Conservation (phyloP, 1,140 invertebrate species). For the Pectinophora gossypiella region DNA sequence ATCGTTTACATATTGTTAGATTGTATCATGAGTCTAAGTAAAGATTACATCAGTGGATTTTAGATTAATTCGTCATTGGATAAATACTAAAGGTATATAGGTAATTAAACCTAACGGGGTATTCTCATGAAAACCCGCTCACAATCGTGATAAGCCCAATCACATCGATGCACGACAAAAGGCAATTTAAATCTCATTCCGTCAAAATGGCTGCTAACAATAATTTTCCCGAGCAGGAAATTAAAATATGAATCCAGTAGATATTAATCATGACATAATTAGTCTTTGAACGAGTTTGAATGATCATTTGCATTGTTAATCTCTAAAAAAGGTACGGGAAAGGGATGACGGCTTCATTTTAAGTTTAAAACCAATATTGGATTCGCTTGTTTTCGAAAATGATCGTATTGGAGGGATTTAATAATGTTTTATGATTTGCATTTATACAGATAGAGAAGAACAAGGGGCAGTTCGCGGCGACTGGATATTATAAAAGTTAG, state of each 20-base stretch:
- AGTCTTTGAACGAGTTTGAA: slow-evolving; percentile 33
- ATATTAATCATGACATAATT: slow-evolving; percentile 46
- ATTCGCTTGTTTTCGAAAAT: slow-evolving; percentile 15
- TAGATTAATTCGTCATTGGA: too few relatives aligned
- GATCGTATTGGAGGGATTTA: slow-evolving; percentile 14
- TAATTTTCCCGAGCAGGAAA: slow-evolving; percentile 29
- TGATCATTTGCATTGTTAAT: slow-evolving; percentile 34
- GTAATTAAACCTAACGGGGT: too few relatives aligned
- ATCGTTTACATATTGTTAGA: too few relatives aligned
- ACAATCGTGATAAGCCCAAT: slow-evolving; percentile 27
- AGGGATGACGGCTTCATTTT: slow-evolving; percentile 24
- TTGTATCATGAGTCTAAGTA: too few relatives aligned
- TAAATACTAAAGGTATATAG: too few relatives aligned
- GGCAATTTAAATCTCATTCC: slow-evolving; percentile 37
- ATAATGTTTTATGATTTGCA: slow-evolving; percentile 17
- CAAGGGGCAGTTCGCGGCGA: background rate
- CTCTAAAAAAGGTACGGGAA: slow-evolving; percentile 5
- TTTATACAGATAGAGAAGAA: slow-evolving; percentile 14
- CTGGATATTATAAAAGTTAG: slow-evolving; percentile 1
- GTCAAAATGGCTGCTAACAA: slow-evolving; percentile 29
- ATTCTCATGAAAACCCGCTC: too few relatives aligned
- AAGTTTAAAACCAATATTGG: slow-evolving; percentile 25
- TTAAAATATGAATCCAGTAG: slow-evolving; percentile 32
- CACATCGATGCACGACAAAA: slow-evolving; percentile 35
- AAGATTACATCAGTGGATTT: too few relatives aligned